Evolutionary conservation across 2,113 vertebrate species (phyloP), one percentile per base, ranked within the genome.

Genomic region (Neopipo cinnamomea): DNA sequence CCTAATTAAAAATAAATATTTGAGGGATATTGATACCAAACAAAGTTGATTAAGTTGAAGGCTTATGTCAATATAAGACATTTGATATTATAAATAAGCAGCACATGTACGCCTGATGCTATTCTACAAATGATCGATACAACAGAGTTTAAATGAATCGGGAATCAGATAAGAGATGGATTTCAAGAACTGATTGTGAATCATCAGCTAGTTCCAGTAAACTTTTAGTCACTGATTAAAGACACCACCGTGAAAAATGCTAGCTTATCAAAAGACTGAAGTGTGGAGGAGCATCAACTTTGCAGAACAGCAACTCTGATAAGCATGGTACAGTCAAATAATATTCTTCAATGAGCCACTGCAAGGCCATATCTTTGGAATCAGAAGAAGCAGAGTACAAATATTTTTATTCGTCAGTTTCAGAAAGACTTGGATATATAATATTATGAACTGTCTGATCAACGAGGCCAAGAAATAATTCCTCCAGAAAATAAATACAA

Each of bases 1-100:
- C 63, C 56, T 86, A 85, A 93, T 84, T 74, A 89, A 82, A 89
- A 92, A 76, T 59, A 95, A 87, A 37, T 83, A 85, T 56, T 74
- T 66, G 59, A 93, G 49, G 31, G 31, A 49, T 79, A 88, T 1
- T 81, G 65, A 81, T 31, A 86, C 66, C 71, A 90, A 65, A 53
- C n/a, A 68, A 12, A 39, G 35, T 23, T 89, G 39, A 65, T 88
- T 52, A 93, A 85, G 47, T 72, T 74, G 63, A 89, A 93, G 47
- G 30, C 14, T 82, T 76, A 68, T 68, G 41, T 90, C 71, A 90
- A 70, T 49, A 61, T 10, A 67, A 88, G 56, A 46, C 23, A 86
- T 35, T 35, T 67, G 41, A 35, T 70, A 82, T 28, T 82, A 63
- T 31, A 63, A 91, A 87, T 31, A 74, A 67, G 22, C 42, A 92